Base-by-base conservation (phyloP, 2,888 invertebrate genomes). In the Drosophila melanosoma region DNA sequence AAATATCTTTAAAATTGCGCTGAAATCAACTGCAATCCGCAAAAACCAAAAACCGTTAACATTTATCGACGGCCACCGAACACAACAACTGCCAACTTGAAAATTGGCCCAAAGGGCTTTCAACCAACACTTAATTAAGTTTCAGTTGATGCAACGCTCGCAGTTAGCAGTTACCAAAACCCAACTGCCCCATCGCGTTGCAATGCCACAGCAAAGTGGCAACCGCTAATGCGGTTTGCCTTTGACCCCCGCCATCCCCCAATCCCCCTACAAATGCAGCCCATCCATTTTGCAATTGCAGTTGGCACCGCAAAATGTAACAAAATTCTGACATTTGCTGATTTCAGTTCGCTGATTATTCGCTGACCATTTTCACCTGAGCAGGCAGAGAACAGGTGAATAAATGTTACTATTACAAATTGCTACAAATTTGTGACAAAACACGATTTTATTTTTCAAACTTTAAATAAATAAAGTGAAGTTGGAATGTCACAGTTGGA, bases 41-140 rank as follows among this genome's bases (percentile, higher is more conserved):
- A 69, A 70, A 69, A 76, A 67, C 82, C 76, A 62, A 73, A 73
- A 77, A 66, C 61, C 58, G 74, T 70, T 79, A 71, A 69, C 67
- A 77, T 83, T 79, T 75, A 71, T 73, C 78, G 72, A 57, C 67
- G 42, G 58, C 81, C 74, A 42, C 69, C 54, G 56, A 67, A 60
- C 73, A 74, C 73, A 74, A 60, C 72, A 60, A 74, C 76, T 72
- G 71, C 54, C 38, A n/a, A 32, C 51, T 51, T 36, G 51, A 33
- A 33, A 40, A 32, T 40, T 59, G 51, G 59, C 68, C 69, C 62
- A 60, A 53, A 69, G 66, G 73, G 62, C 67, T 64, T 65, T 62
- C 64, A 51, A 63, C 74, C 63, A 61, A 71, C 76, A 83, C 87
- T 84, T 84, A 87, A 84, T 84, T 84, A 87, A 87, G 87, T 82